Base-by-base conservation (phyloP, 2,113 vertebrate species). In the Hyperopisus bebe region DNA sequence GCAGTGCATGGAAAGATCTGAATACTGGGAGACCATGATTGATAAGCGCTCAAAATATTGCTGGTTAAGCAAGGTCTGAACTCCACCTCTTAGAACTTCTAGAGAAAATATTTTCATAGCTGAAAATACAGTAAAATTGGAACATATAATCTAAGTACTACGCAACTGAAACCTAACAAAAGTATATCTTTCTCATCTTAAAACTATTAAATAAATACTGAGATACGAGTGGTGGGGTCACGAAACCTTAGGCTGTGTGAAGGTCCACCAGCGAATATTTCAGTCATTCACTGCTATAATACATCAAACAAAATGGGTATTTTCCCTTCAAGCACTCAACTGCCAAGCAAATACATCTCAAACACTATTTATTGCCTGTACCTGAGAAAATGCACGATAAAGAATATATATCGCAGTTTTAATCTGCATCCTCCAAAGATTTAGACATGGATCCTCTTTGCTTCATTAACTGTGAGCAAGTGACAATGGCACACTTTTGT, bases 361-460 rank as follows among this genome's bases (percentile, higher is more conserved):
- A 42, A 42, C 35, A 17, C 35, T 42, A 42, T 74, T 39, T 74
- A 35, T 42, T 80, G 13, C 35, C 35, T 0, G 11, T 80, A 80
- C 13, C 21, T 15, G 4, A 39, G 74, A 80, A 80, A 42, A 35
- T 19, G 11, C 74, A 7, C 15, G 74, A 80, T 47, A 47, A 47
- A 24, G 44, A 46, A 47, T 47, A n/a, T 83, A 70, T 70, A 31
- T 39, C 31, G 70, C 42, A 5, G 44, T 47, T 24, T 47, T 13
- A 84, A 84, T 84, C 82, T 82, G 35, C 39, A 84, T 24, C 35
- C 51, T 88, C 87, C 53, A 88, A n/a, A 66, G 35, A 42, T 44
- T 24, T 24, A 66, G 55, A 58, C 51, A n/a, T 58, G 53, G 35
- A 42, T 44, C 48, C 48, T 55, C 24, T 46, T 53, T 50, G 77